Conservation (phyloP, 2,113 vertebrate species). For the Leptodactylus fuscus region DNA sequence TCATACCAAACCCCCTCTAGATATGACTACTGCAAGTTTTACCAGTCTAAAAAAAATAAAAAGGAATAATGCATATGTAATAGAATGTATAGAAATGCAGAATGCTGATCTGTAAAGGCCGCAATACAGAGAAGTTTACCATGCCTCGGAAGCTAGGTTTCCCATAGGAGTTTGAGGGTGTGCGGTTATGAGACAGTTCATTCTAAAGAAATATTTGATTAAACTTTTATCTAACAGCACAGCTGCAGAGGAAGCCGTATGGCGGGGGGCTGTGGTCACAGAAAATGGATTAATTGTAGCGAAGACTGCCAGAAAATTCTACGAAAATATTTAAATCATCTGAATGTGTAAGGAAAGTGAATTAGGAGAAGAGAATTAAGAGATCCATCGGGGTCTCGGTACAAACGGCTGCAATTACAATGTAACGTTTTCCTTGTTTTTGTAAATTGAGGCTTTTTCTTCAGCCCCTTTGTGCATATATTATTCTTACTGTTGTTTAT, state of each 20-base stretch:
- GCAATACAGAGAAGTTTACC: background rate
- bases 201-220: slow-evolving; percentile 28
- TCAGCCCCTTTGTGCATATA: background rate
- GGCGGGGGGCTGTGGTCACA: slow-evolving; percentile 7
- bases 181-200: slow-evolving; percentile 1
- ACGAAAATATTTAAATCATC: background rate
- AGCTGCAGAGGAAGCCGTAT: slow-evolving; percentile 40
- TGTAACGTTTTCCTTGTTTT: background rate
- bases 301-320: background rate
- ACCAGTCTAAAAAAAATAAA: no score
- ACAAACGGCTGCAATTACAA: background rate
- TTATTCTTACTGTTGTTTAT: background rate
- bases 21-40: no score
- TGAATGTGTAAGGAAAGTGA: background rate
- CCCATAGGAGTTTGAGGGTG: background rate
- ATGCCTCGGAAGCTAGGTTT: background rate
- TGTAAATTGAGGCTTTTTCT: background rate
- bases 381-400: background rate
- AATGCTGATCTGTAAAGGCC: background rate
- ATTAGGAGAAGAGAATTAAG: background rate
- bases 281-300: slow-evolving; percentile 20
- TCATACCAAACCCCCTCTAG: no score
- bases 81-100: no score
- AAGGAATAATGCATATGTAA: no score
- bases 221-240: slow-evolving; percentile 38